These are phyloP conservation scores for Lithophane semibrunnea DNA, from an alignment of 2,888 invertebrate genomes.

Conservation along the genomic window DNA sequence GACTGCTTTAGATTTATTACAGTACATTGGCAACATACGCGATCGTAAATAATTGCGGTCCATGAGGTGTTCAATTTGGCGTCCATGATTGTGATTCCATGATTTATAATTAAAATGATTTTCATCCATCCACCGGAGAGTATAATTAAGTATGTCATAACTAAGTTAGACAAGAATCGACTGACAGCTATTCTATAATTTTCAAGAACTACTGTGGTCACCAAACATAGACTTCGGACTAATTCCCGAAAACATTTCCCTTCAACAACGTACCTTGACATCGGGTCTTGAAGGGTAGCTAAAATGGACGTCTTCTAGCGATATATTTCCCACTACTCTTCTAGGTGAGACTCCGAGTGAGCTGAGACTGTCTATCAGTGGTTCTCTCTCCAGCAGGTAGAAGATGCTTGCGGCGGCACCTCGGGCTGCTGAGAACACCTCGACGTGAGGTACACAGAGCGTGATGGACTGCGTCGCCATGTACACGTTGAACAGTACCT, in stretches of 20 bases:
- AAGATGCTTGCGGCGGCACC: conserved; percentile 94
- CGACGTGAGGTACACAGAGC: conserved; percentile 93
- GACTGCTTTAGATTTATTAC: not conserved
- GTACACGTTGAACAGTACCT: conserved; percentile 94
- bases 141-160: not conserved
- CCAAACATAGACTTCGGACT: not conserved
- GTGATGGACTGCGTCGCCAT: conserved; percentile 95
- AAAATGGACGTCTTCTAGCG: conserved; percentile 93
- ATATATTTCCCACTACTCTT: conserved; percentile 92
- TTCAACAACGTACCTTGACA: conserved; percentile 85
- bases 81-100: not conserved
- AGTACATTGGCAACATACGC: not conserved
- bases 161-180: not conserved
- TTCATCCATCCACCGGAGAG: too few relatives aligned
- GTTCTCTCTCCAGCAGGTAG: conserved; percentile 92
- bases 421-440: conserved; percentile 93
- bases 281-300: conserved; percentile 95
- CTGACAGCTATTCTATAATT: too few relatives aligned
- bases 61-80: not conserved
- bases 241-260: not conserved
- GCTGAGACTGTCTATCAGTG: conserved; percentile 93
- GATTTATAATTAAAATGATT: not conserved
- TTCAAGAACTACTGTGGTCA: too few relatives aligned
- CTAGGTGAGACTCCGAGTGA: conserved; percentile 90
- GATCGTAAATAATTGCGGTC: not conserved